Base-by-base conservation (phyloP, 2,888 invertebrate species). In the Neoscelio sp. region DNA sequence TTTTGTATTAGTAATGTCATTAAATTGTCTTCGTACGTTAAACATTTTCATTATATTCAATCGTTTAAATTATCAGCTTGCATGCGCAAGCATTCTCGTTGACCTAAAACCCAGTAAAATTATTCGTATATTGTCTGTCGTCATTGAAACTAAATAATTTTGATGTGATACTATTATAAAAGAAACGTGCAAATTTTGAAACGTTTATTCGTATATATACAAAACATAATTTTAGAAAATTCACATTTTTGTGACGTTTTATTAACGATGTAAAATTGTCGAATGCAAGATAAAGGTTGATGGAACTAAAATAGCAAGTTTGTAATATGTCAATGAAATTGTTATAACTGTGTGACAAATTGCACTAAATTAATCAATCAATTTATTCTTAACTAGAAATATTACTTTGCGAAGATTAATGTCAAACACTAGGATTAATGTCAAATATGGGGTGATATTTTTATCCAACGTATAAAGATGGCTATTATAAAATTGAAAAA, bases 1-100 rank as follows among this genome's bases (percentile, higher is more conserved):
- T 6, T 30, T 42, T 18, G 44, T 33, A 44, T 28, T 10, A 15
- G 42, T 40, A 56, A 40, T 58, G 44, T 10, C 44, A 58, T 58
- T 58, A 58, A 58, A 44, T 42, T 58, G 58, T 58, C 28, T 28
- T 12, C 26, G 56, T 8, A 35, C 10, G 40, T 30, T 56, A 70
- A 52, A 62, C 58, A 48, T 77, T 58, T 48, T 77, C 46, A 64
- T 54, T 40, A 52, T 52, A 62, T 73, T 62, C 71, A 62, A 62
- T 73, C 54, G 52, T 54, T 52, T 60, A 60, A 26, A 70, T 67
- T 56, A 67, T 44, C 23, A 33, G 20, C 56, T 54, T 67, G 67
- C 13, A 54, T 56, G 20, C 56, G 56, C 67, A 56, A 56, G 13
- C 46, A 46, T n/a, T 54, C 56, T 54, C 30, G 35, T 67, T 67